Evolutionary conservation across 2,888 invertebrate genomes (phyloP).

Genomic region (Clostera curtula): DNA sequence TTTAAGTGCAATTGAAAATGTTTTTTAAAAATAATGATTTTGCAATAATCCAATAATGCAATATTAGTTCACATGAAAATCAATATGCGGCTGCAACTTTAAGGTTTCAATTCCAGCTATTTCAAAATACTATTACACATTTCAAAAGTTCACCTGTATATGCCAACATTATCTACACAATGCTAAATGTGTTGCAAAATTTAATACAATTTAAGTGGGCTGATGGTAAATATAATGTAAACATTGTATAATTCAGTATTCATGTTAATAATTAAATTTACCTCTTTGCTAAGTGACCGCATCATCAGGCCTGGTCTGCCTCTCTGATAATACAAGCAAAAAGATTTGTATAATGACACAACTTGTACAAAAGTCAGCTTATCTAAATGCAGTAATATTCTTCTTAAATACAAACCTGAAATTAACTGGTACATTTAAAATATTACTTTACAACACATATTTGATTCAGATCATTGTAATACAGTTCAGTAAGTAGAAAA

Average conservation of each 20-base stretch:
- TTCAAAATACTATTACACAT: too few species aligned
- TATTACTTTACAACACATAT: not conserved
- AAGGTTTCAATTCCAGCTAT: too few species aligned
- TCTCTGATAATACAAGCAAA: constrained; percentile 80
- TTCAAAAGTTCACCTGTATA: too few species aligned
- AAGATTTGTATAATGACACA: constrained; percentile 81
- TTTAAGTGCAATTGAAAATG: too few species aligned
- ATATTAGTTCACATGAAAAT: not conserved
- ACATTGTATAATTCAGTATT: constrained; percentile 1
- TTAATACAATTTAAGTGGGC: too few species aligned
- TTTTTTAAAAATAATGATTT: too few species aligned
- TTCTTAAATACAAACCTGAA: constrained; percentile 86
- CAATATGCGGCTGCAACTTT: too few species aligned
- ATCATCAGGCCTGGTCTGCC: constrained; percentile 67
- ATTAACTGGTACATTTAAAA: constrained; percentile 25
- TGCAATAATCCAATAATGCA: too few species aligned
- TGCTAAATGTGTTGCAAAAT: too few species aligned
- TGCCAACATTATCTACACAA: too few species aligned
- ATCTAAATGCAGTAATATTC: constrained; percentile 87
- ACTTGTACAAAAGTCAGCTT: constrained; percentile 90
- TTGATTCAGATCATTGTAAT: not conserved
- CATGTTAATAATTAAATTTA: constrained; percentile 21
- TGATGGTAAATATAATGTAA: not conserved
- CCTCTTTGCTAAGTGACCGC: constrained; percentile 68
- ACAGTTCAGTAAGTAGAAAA: not conserved